Base-by-base conservation (phyloP, 1,140 invertebrate genomes). In the Drosophila busckii region DNA sequence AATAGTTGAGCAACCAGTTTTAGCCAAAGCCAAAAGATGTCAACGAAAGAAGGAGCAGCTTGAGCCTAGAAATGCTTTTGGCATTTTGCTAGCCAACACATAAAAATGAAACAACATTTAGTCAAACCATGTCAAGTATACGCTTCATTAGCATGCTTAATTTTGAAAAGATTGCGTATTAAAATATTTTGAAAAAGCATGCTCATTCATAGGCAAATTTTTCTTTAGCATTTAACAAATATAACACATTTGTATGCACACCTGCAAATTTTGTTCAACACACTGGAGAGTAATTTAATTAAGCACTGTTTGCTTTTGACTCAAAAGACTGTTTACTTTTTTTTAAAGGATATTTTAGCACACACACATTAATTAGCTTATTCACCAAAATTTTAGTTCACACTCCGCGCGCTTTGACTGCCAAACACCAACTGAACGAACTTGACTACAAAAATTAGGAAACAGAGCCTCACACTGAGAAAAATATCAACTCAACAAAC, bases 391-490 rank as follows among this genome's bases (percentile, higher is more conserved):
- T n/a, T n/a, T n/a, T n/a, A n/a, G n/a, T n/a, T n/a, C n/a, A n/a
- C n/a, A n/a, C n/a, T 76, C 76, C 66, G 80, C 55, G 58, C 80
- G 52, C 73, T 32, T 38, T 63, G 70, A 84, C 73, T 76, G 80
- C 82, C 65, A 80, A 75, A 84, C 59, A 76, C 59, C 64, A 82
- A 84, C 80, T 84, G 80, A 82, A 67, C 69, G 46, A 61, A 76
- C 61, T 53, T 52, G 26, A 56, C 66, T 70, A 55, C 44, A 46
- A 42, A 46, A 62, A 70, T 75, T 70, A 49, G 71, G 65, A 56
- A 75, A 80, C 62, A 75, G 76, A 70, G 75, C 42, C 65, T 55
- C 56, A 60, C 69, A 49, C 50, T 69, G 23, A n/a, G n/a, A n/a
- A 26, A 73, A 56, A 61, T 19, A 46, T 6, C 41, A 45, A 12